Evolutionary conservation across 2,113 vertebrate species (phyloP).

Genomic region (Macaca fascicularis): DNA sequence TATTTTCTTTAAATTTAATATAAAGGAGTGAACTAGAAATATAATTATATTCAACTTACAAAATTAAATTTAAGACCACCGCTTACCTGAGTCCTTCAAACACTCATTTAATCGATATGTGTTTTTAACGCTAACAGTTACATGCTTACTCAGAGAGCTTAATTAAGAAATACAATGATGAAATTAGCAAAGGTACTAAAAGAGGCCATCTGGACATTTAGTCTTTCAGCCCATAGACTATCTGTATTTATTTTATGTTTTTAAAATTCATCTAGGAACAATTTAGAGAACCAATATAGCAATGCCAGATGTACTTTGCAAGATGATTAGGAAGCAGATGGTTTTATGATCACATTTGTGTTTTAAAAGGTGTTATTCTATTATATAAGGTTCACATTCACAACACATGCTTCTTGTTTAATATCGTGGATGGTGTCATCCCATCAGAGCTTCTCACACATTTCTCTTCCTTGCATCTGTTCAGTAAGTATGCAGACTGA

Average conservation of each 20-base stretch:
- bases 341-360: constrained; percentile 64
- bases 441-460: constrained; percentile 4
- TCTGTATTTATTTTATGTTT: constrained; percentile 43
- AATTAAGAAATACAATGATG: constrained; percentile 59
- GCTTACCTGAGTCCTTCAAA: constrained; percentile 53
- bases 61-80: constrained; percentile 23
- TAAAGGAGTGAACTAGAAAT: constrained; percentile 24
- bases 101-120: constrained; percentile 42
- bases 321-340: constrained; percentile 65
- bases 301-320: constrained; percentile 63
- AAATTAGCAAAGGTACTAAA: constrained; percentile 55
- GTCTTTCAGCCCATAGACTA: constrained; percentile 17
- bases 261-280: constrained; percentile 62
- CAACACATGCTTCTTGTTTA: constrained; percentile 47
- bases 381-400: constrained; percentile 56
- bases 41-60: constrained; percentile 37
- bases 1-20: constrained; percentile 27
- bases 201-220: constrained; percentile 59
- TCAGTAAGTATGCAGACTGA: constrained; percentile 25
- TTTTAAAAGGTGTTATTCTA: constrained; percentile 52
- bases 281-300: constrained; percentile 42
- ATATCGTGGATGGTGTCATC: neutral
- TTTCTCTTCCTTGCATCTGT: constrained; percentile 52
- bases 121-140: constrained; percentile 55
- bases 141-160: constrained; percentile 29